Percentiles rank a stretch among this genome's conserved stretches.
phyloP scores from a whole-genome alignment of 2,797 vertebrate genomes.

The Melanotaenia parkinsoni region DNA sequence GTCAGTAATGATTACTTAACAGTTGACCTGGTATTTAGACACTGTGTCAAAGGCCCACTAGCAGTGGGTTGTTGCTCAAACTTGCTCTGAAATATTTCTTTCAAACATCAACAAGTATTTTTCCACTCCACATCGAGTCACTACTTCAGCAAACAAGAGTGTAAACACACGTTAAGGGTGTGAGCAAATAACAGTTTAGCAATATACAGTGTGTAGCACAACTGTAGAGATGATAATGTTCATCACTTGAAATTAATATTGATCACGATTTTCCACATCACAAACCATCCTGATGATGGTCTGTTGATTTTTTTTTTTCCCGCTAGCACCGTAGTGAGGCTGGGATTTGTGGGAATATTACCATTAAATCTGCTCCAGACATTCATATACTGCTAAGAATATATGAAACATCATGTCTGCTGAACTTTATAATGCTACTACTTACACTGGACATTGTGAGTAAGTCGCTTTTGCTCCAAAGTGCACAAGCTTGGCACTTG shows the following conservation, averaged over 20 bases:
- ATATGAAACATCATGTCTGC: neutral
- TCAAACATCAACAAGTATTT: conserved; percentile 18
- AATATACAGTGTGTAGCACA: no score
- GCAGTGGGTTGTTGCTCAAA: neutral
- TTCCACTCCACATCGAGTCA: conserved; percentile 1
- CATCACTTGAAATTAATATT: neutral
- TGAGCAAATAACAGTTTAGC: neutral
- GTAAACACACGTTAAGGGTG: conserved; percentile 4
- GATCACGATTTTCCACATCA: neutral
- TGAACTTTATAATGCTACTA: neutral
- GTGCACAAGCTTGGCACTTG: neutral
- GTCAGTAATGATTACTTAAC: conserved; percentile 39
- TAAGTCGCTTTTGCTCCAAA: neutral
- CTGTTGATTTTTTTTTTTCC: neutral
- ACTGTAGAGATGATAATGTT: neutral
- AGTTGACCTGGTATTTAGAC: conserved; percentile 18
- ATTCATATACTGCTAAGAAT: neutral
- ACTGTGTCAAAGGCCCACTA: neutral
- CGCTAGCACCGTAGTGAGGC: neutral
- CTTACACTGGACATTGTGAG: neutral
- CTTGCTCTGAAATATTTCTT: neutral
- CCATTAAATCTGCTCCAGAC: neutral
- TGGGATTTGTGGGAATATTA: neutral
- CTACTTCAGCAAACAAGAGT: neutral
- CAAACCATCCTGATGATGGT: neutral